Percentiles rank a stretch among this genome's conserved stretches.
Evolutionary conservation across 1,140 invertebrate species (phyloP).

Genomic region (Hylyphantes graminicola): DNA sequence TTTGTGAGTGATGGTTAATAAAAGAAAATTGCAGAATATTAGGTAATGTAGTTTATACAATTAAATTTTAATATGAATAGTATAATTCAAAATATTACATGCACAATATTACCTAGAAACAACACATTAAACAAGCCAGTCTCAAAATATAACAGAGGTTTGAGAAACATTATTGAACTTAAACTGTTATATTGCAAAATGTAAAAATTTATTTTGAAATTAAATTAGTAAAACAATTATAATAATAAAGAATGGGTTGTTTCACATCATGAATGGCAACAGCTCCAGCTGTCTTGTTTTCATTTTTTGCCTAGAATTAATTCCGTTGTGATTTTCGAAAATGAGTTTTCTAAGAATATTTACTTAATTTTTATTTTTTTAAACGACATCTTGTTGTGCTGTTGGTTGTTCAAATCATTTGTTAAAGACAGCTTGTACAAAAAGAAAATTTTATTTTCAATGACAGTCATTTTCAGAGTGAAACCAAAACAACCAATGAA

Average conservation of each 20-base stretch:
- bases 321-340: background rate
- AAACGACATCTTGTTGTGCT: background rate
- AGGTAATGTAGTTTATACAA: too few species aligned
- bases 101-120: too few species aligned
- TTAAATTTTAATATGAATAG: too few species aligned
- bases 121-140: too few species aligned
- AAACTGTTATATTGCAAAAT: background rate
- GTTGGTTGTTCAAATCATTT: background rate
- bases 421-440: background rate
- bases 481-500: background rate
- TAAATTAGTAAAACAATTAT: background rate
- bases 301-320: background rate
- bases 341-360: background rate
- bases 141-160: too few species aligned
- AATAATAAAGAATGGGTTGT: background rate
- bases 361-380: background rate
- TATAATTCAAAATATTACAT: too few species aligned
- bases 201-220: background rate
- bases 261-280: background rate
- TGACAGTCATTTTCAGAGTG: too few species aligned
- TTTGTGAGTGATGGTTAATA: too few species aligned
- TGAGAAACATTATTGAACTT: too few species aligned
- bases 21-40: too few species aligned
- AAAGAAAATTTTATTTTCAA: background rate
- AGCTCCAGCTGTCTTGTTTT: background rate